Evolutionary conservation across 37 sponge, comb jelly and placozoan genomes (phyloP).

Genomic region (Halisarca cf. caerulea): DNA sequence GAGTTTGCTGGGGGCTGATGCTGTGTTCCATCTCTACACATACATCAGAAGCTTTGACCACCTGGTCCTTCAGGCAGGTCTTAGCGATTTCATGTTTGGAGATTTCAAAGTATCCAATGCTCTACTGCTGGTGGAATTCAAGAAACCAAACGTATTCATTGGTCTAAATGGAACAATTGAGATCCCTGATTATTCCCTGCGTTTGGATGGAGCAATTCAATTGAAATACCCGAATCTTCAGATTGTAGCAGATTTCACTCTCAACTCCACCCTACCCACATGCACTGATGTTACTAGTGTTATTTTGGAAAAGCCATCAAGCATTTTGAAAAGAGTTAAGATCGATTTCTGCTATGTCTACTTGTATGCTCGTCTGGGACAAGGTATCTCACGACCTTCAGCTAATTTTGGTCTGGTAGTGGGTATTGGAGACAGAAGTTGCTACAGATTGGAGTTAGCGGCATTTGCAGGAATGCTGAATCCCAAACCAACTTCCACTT

Average conservation of each 20-base stretch:
- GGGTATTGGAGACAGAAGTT: neutral
- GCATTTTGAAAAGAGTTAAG: too few species aligned
- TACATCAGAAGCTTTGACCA: neutral
- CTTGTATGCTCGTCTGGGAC: neutral
- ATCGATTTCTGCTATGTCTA: slow-evolving; percentile 14
- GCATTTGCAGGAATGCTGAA: neutral
- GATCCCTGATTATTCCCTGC: slow-evolving; percentile 17
- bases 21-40: neutral
- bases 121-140: too few species aligned
- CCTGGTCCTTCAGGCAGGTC: neutral
- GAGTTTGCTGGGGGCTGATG: slow-evolving; percentile 27
- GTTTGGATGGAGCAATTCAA: too few species aligned
- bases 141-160: too few species aligned
- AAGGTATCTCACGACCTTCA: neutral
- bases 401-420: slow-evolving; percentile 4
- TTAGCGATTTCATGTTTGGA: slow-evolving; percentile 3
- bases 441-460: neutral
- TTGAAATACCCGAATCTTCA: too few species aligned
- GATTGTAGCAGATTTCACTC: too few species aligned
- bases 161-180: slow-evolving; percentile 32
- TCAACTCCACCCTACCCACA: too few species aligned
- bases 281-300: too few species aligned
- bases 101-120: neutral
- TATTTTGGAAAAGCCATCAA: too few species aligned
- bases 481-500: too few species aligned